These are phyloP conservation scores for Neosalanx taihuensis DNA, from an alignment of 2,797 vertebrate species.

Conservation along the genomic window DNA sequence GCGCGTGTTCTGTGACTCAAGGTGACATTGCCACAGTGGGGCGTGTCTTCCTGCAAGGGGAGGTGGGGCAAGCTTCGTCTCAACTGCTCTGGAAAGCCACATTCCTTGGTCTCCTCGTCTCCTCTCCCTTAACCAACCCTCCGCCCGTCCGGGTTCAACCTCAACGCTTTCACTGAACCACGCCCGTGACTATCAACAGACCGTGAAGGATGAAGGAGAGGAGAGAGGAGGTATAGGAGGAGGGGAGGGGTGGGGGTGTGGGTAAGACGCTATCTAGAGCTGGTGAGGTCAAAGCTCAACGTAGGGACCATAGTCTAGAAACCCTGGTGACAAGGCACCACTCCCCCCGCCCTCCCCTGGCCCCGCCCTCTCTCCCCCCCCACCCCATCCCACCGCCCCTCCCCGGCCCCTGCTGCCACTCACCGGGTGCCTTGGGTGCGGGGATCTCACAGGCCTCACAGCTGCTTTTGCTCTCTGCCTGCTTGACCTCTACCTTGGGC, in stretches of 20 bases:
- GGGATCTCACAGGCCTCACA: conserved; percentile 56
- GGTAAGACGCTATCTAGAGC: background rate
- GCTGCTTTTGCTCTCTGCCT: conserved; percentile 57
- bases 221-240: too few relatives aligned
- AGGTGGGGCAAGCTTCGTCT: conserved; percentile 3
- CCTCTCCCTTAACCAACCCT: background rate
- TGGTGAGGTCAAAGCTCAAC: conserved; percentile 18
- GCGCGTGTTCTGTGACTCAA: conserved; percentile 15
- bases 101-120: background rate
- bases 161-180: background rate
- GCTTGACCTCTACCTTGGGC: conserved; percentile 46
- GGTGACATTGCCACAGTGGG: conserved; percentile 35
- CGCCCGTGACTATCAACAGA: background rate
- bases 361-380: conserved; percentile 16
- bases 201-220: background rate
- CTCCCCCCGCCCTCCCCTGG: too few relatives aligned
- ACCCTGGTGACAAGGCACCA: conserved; percentile 27
- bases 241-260: background rate
- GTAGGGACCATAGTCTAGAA: conserved; percentile 10
- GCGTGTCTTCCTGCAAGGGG: conserved; percentile 11
- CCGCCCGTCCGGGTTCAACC: background rate
- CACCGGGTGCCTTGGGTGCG: conserved; percentile 57
- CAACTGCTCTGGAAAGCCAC: background rate
- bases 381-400: conserved; percentile 8
- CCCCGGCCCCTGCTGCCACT: conserved; percentile 38